These are phyloP conservation scores for Colletes gigas DNA, from an alignment of 1,140 invertebrate species.

Conservation along the genomic window DNA sequence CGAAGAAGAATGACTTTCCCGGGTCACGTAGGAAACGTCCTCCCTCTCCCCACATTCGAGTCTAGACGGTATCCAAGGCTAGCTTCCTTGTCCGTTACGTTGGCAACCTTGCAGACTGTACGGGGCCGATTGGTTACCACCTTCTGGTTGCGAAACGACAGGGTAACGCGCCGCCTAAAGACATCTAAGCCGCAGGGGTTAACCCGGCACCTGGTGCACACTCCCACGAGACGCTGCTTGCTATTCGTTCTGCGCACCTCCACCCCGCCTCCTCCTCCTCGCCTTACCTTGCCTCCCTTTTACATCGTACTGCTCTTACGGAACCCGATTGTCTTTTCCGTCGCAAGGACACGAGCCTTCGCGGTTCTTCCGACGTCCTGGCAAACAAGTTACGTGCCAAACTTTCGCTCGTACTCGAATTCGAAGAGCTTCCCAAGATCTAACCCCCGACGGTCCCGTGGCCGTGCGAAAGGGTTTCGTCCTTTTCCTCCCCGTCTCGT, in stretches of 20 bases:
- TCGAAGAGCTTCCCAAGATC: too few species aligned
- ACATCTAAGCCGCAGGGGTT: slow-evolving; percentile 78
- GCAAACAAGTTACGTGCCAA: neutral
- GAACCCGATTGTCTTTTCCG: slow-evolving; percentile 51
- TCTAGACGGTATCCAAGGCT: slow-evolving; percentile 61
- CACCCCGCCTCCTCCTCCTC: slow-evolving; percentile 44
- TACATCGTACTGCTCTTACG: slow-evolving; percentile 52
- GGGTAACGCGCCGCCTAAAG: slow-evolving; percentile 70
- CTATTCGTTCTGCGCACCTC: slow-evolving; percentile 75
- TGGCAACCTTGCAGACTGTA: slow-evolving; percentile 62
- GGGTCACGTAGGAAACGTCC: slow-evolving; percentile 69
- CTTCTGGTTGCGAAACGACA: slow-evolving; percentile 66
- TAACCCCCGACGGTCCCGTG: too few species aligned
- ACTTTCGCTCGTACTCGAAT: neutral
- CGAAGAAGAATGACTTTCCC: slow-evolving; percentile 64
- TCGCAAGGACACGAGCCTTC: neutral
- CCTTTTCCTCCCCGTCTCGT: neutral
- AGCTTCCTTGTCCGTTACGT: slow-evolving; percentile 52
- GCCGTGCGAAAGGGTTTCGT: too few species aligned
- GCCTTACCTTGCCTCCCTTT: slow-evolving; percentile 53
- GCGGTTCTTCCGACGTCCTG: too few species aligned
- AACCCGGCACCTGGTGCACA: slow-evolving; percentile 78
- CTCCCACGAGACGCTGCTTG: slow-evolving; percentile 77
- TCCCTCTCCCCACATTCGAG: slow-evolving; percentile 41
- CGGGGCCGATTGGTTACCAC: slow-evolving; percentile 68